These are phyloP conservation scores for Podarcis lilfordi DNA, from an alignment of 2,797 vertebrate species.

Conservation along the genomic window DNA sequence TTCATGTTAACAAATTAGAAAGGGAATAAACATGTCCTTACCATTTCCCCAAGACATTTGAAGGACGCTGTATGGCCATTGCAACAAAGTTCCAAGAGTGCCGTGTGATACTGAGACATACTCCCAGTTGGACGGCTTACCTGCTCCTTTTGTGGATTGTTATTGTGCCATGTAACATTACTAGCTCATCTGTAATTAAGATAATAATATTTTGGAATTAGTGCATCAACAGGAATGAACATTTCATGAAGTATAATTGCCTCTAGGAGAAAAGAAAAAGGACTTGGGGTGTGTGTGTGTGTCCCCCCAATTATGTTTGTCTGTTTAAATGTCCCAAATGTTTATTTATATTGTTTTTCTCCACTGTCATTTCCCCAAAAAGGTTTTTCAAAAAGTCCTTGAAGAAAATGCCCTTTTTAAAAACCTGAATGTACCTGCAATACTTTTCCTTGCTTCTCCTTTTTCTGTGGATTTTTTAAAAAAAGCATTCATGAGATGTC, in stretches of 20 bases:
- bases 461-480: background rate
- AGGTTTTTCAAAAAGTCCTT: background rate
- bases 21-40: background rate
- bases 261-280: conserved; percentile 57
- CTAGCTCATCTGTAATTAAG: conserved; percentile 32
- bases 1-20: background rate
- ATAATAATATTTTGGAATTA: conserved; percentile 40
- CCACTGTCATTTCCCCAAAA: background rate
- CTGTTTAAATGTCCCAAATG: conserved; percentile 32
- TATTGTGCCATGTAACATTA: conserved; percentile 15
- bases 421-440: background rate
- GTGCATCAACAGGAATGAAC: conserved; percentile 50
- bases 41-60: background rate
- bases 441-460: background rate
- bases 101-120: background rate
- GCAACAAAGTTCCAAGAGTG: background rate
- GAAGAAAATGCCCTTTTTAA: background rate
- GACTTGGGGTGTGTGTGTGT: conserved; percentile 40
- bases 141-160: conserved; percentile 9
- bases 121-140: background rate
- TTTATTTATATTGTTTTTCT: conserved; percentile 31
- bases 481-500: background rate
- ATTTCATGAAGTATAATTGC: conserved; percentile 66
- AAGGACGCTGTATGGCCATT: background rate
- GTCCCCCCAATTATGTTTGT: conserved; percentile 24